phyloP scores from a whole-genome alignment of 1,140 invertebrate species.

The Pogonognathellus flavescens region DNA sequence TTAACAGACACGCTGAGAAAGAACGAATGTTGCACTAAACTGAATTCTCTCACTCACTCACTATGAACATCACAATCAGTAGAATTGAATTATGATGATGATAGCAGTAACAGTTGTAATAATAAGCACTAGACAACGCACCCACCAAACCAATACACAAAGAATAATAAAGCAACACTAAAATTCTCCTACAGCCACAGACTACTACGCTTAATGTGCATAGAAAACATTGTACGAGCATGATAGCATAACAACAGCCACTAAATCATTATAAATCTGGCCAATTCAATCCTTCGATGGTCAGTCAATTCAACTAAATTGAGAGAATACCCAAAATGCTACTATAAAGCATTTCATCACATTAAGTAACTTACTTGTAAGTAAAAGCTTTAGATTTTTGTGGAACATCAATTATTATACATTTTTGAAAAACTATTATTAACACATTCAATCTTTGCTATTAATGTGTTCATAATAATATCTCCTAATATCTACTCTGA shows the following conservation, averaged over 20 bases:
- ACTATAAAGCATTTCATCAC: neutral
- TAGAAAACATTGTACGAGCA: too few species aligned
- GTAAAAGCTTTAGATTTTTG: too few species aligned
- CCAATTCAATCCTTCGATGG: neutral
- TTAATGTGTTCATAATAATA: too few species aligned
- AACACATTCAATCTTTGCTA: too few species aligned
- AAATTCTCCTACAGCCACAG: neutral
- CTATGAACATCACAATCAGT: conserved; percentile 24
- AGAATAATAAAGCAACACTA: conserved; percentile 44
- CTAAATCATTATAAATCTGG: neutral
- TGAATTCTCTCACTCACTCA: conserved; percentile 10
- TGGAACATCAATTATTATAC: too few species aligned
- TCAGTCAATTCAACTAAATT: conserved; percentile 1
- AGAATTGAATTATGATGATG: conserved; percentile 30
- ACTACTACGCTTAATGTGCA: neutral
- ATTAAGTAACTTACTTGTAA: neutral
- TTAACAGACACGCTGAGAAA: neutral
- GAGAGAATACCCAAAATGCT: neutral
- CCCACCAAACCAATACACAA: conserved; percentile 13
- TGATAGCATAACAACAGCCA: too few species aligned
- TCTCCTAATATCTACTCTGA: too few species aligned
- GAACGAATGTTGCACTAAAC: neutral
- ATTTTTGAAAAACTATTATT: too few species aligned
- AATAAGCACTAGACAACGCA: conserved; percentile 36
- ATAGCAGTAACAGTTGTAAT: conserved; percentile 21